Conservation (phyloP, 2,797 vertebrate species). For the Sebastes alutus region DNA sequence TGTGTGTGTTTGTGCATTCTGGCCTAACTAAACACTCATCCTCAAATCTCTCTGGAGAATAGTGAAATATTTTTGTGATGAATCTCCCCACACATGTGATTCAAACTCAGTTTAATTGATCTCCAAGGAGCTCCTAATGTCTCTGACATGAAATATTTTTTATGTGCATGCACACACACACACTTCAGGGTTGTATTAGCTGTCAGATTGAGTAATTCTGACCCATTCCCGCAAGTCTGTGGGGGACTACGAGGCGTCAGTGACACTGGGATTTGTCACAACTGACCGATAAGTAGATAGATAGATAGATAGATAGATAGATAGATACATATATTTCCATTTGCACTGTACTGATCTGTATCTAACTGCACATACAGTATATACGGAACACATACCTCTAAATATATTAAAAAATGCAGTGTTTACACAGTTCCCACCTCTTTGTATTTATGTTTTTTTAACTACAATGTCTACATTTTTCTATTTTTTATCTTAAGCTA, state of each 20-base stretch:
- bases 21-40: not conserved
- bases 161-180: not conserved
- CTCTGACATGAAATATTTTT: not conserved
- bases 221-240: too few relatives aligned
- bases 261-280: not conserved
- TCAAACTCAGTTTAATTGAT: not conserved
- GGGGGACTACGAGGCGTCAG: not conserved
- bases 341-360: too few relatives aligned
- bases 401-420: too few relatives aligned
- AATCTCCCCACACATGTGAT: not conserved
- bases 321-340: too few relatives aligned
- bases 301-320: not conserved
- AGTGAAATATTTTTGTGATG: constrained; percentile 9
- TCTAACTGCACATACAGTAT: too few relatives aligned
- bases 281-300: not conserved
- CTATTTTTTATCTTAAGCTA: too few relatives aligned
- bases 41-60: not conserved
- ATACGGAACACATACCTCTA: too few relatives aligned
- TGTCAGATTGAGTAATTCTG: constrained; percentile 4
- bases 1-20: not conserved
- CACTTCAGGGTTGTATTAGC: not conserved
- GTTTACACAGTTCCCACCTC: too few relatives aligned
- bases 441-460: too few relatives aligned
- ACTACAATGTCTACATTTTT: too few relatives aligned
- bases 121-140: not conserved